phyloP scores from a whole-genome alignment of 1,140 invertebrate genomes.

The Cephus cinctus region DNA sequence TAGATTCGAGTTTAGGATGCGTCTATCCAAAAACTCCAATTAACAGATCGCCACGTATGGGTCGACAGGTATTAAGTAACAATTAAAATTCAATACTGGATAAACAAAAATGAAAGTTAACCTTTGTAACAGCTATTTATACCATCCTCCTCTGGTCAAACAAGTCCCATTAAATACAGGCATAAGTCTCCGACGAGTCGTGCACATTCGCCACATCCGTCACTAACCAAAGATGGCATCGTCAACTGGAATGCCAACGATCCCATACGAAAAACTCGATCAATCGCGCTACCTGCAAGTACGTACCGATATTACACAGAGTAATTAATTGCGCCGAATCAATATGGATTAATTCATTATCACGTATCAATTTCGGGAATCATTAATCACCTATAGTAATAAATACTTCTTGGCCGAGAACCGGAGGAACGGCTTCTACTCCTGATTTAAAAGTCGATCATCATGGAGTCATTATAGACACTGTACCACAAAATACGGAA shows the following conservation, averaged over 20 bases:
- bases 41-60: constrained; percentile 7
- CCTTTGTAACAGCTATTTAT: background rate
- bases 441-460: constrained; percentile 16
- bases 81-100: background rate
- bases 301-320: background rate
- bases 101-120: background rate
- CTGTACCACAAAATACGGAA: background rate
- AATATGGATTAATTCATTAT: no score
- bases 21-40: constrained; percentile 13
- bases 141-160: constrained; percentile 10
- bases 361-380: background rate
- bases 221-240: background rate
- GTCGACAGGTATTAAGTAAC: background rate
- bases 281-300: constrained; percentile 12
- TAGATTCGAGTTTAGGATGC: background rate
- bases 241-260: constrained; percentile 1
- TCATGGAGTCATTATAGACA: background rate
- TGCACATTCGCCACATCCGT: background rate
- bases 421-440: constrained; percentile 11
- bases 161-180: constrained; percentile 6
- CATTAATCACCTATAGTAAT: constrained; percentile 1
- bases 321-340: background rate
- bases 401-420: constrained; percentile 11
- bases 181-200: constrained; percentile 16
- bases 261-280: constrained; percentile 16